Evolutionary conservation across 2,113 vertebrate genomes (phyloP).

Genomic region (Butorides virescens): DNA sequence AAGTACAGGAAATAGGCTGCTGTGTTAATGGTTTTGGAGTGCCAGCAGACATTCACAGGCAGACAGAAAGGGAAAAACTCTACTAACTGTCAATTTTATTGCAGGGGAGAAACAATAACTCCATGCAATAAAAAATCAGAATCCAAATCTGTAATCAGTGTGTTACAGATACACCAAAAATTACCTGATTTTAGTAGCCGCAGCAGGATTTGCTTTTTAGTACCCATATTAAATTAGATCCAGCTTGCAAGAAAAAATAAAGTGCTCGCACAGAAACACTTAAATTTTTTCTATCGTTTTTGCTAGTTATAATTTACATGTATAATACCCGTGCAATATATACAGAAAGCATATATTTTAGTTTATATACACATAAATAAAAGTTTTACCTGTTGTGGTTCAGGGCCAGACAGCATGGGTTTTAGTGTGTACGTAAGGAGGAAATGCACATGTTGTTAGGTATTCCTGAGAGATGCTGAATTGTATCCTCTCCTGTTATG

Average conservation of each 20-base stretch:
- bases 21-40: conserved; percentile 16
- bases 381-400: neutral
- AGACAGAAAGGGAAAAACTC: conserved; percentile 7
- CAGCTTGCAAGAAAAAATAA: neutral
- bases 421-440: neutral
- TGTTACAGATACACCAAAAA: neutral
- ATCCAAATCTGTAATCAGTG: conserved; percentile 15
- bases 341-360: neutral
- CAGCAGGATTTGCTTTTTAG: neutral
- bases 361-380: neutral
- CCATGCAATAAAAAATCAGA: neutral
- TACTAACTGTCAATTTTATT: conserved; percentile 34
- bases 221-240: neutral
- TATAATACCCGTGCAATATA: neutral
- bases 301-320: neutral
- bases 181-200: neutral
- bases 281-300: neutral
- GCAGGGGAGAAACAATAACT: neutral
- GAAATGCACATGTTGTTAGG: neutral
- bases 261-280: neutral
- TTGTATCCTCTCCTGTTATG: neutral
- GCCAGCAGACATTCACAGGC: neutral
- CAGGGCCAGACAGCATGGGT: neutral
- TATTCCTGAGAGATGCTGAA: neutral
- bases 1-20: conserved; percentile 16